Percentiles rank a stretch among this genome's conserved stretches.
Conservation (phyloP, 2,888 invertebrate genomes). For the Oscheius sp. region DNA sequence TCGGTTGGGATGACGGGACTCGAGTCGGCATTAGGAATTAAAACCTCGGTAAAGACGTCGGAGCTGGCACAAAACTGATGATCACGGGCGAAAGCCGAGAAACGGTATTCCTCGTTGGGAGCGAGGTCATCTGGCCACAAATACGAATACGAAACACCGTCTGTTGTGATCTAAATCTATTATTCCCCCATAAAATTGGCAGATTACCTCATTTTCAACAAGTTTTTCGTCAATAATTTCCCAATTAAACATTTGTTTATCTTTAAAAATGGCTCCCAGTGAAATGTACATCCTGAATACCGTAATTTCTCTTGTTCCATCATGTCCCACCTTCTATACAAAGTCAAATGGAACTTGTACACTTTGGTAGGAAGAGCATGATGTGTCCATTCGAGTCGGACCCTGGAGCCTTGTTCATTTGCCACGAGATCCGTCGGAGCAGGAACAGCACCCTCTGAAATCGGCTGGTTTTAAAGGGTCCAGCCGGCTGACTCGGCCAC, state of each 20-base stretch:
- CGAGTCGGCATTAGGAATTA: slow-evolving; percentile 22
- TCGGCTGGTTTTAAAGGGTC: background rate
- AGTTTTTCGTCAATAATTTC: slow-evolving; percentile 5
- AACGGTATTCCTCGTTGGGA: slow-evolving; percentile 39
- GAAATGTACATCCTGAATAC: background rate
- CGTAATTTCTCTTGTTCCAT: background rate
- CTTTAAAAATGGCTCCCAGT: background rate
- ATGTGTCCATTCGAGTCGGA: slow-evolving; percentile 32
- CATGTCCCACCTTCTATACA: slow-evolving; percentile 29
- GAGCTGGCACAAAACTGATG: slow-evolving; percentile 52
- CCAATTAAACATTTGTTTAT: background rate
- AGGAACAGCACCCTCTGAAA: slow-evolving; percentile 43
- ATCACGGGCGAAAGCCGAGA: slow-evolving; percentile 52
- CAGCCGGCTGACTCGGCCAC: slow-evolving; percentile 16
- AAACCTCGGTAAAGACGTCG: slow-evolving; percentile 46
- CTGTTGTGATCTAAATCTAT: background rate
- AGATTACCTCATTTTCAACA: slow-evolving; percentile 9
- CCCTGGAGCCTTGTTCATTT: background rate
- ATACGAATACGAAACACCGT: background rate
- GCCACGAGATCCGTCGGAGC: slow-evolving; percentile 35
- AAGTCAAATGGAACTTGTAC: slow-evolving; percentile 36
- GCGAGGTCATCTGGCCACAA: slow-evolving; percentile 33
- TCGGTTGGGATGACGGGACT: background rate
- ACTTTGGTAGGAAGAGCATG: background rate
- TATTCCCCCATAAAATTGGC: background rate